Evolutionary conservation across 2,797 vertebrate genomes (phyloP).

Genomic region (Fistularia tabacaria): DNA sequence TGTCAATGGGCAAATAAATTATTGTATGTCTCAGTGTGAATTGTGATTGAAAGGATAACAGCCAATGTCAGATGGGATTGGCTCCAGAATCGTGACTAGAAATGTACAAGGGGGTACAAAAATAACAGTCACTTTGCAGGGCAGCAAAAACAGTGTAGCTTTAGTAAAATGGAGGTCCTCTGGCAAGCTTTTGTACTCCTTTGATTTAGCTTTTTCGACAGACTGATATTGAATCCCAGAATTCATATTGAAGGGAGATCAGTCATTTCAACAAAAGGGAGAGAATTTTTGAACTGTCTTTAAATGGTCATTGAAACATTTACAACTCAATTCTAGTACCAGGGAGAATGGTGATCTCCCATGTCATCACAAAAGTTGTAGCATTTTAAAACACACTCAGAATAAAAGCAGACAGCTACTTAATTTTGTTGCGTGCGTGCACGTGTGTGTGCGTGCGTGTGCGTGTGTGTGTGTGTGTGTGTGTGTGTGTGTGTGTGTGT

Average conservation of each 20-base stretch:
- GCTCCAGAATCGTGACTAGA: no score
- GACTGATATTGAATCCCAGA: conserved; percentile 13
- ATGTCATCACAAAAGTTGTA: conserved; percentile 13
- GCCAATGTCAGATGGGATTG: no score
- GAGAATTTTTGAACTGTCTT: conserved; percentile 1
- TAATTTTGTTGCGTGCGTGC: conserved; percentile 21
- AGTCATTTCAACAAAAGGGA: conserved; percentile 2
- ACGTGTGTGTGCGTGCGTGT: no score
- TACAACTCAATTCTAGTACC: no score
- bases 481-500: conserved; percentile 13
- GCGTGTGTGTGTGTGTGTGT: conserved; percentile 9
- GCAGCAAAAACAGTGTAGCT: neutral
- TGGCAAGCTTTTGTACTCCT: conserved; percentile 1
- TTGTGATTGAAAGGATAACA: no score
- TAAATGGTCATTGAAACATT: no score
- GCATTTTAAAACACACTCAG: conserved; percentile 14
- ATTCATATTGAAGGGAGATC: conserved; percentile 12
- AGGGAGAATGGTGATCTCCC: neutral
- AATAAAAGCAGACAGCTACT: conserved; percentile 24
- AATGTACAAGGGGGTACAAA: neutral
- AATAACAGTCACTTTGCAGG: neutral
- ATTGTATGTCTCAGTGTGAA: no score
- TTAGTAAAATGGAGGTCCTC: neutral
- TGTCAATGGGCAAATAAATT: no score
- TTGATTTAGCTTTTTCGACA: conserved; percentile 1